Conservation (phyloP, 2,113 vertebrate genomes). For the Pseudopodoces humilis region DNA sequence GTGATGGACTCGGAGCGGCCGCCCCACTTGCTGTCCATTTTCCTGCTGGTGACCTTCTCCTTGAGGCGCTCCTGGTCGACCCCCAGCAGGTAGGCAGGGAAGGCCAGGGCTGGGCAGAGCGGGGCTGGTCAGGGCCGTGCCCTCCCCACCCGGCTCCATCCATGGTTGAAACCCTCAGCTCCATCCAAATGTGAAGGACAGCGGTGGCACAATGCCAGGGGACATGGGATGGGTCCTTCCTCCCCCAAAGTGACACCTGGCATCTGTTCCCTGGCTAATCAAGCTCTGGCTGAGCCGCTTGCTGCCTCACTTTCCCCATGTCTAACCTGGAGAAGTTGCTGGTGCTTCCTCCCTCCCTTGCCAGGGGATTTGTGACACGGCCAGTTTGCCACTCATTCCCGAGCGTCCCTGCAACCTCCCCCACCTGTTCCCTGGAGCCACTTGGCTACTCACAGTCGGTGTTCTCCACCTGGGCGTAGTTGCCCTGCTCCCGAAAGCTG, state of each 20-base stretch:
- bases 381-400: not conserved
- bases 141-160: accelerated
- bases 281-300: not conserved
- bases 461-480: constrained; percentile 91
- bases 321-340: not conserved
- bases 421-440: accelerated
- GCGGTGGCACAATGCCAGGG: accelerated
- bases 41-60: constrained; percentile 92
- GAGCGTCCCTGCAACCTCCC: accelerated
- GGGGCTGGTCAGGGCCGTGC: not conserved
- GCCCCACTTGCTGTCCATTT: constrained; percentile 97
- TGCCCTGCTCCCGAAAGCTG: constrained; percentile 90
- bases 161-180: accelerated
- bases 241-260: not conserved
- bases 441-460: constrained; percentile 83
- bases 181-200: accelerated
- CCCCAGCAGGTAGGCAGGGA: constrained; percentile 93
- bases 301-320: not conserved
- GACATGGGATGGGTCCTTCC: not conserved
- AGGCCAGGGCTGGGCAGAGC: constrained; percentile 80
- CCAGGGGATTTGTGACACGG: not conserved
- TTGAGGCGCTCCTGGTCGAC: constrained; percentile 86
- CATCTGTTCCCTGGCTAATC: not conserved
- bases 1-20: constrained; percentile 91
- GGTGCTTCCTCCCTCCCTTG: not conserved